These are phyloP conservation scores for Trissolcus basalis DNA, from an alignment of 1,140 invertebrate genomes.

Conservation along the genomic window DNA sequence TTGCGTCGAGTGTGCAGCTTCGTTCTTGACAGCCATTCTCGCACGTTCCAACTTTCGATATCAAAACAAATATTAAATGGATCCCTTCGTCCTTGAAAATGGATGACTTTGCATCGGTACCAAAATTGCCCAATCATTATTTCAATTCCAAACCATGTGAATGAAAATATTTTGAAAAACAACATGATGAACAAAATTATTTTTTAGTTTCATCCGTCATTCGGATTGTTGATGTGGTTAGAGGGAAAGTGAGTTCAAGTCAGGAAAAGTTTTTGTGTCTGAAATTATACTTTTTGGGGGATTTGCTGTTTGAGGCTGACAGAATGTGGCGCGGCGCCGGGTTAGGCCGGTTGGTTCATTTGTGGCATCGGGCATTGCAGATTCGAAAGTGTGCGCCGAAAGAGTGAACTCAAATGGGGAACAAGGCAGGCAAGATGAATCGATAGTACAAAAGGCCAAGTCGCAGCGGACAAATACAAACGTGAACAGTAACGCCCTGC, in stretches of 20 bases:
- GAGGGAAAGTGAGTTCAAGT: too few relatives aligned
- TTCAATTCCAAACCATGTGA: too few relatives aligned
- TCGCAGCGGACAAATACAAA: constrained; percentile 49
- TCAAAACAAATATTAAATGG: constrained; percentile 27
- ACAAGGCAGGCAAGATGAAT: constrained; percentile 53
- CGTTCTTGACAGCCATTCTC: constrained; percentile 31
- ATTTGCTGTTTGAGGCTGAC: too few relatives aligned
- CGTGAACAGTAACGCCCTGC: constrained; percentile 50
- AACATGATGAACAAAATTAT: too few relatives aligned
- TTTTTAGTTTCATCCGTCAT: too few relatives aligned
- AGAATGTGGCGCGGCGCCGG: too few relatives aligned
- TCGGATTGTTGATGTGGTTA: too few relatives aligned
- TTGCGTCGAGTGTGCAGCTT: constrained; percentile 58
- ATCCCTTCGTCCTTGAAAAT: constrained; percentile 31
- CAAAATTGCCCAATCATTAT: not conserved
- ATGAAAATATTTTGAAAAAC: too few relatives aligned
- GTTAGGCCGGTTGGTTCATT: too few relatives aligned
- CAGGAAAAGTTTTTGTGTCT: too few relatives aligned
- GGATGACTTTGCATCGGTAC: constrained; percentile 16
- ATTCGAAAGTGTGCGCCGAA: constrained; percentile 24
- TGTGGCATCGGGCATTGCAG: too few relatives aligned
- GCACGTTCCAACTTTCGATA: constrained; percentile 31
- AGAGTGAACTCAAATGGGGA: constrained; percentile 43
- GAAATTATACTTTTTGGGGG: too few relatives aligned
- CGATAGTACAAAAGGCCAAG: constrained; percentile 55